Evolutionary conservation across 2,113 vertebrate species (phyloP), one percentile per base, ranked within the genome.

Genomic region (Pterocles gutturalis): DNA sequence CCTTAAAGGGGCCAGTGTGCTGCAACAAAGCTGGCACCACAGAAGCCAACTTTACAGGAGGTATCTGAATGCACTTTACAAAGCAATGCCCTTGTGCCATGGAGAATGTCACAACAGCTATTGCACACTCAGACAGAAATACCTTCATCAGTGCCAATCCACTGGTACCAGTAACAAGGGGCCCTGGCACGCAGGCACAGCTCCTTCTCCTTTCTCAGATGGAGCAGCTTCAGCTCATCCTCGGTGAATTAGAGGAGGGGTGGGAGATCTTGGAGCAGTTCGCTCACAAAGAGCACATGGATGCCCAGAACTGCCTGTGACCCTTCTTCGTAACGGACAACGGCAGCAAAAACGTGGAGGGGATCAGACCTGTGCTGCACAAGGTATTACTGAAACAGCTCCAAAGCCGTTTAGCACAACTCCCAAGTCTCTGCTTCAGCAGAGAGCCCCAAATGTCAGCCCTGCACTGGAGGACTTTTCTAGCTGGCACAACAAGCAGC

Each of bases 1-100:
- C 80, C 93, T 96, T 85, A 88, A 75, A 93, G 93, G 84, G 81
- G 33, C 72, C 55, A 11, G 20, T 4, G 70, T 46, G 65, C 84
- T 41, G 53, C 70, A 54, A 19, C 7, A 21, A 91, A 57, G n/a
- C 34, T 49, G 61, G 70, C 15, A 26, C 20, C 28, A 38, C 34
- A 54, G 31, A 41, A 70, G 45, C 36, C 48, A 86, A 69, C 26
- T 36, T 41, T 18, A 11, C 54, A 19, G 43, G 1, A 46, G 69
- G 51, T 22, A 7, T 6, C 17, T 13, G 45, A 69, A 34, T 3
- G 28, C 16, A 25, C 2, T 14, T 15, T 25, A 20, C 55, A 64
- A 49, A 75, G 73, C 72, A 55, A 15, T 4, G 45, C 28, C 55
- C 53, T 0, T 8, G 41, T 46, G 34, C 55, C 80, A 55, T 0